Conservation (phyloP, 2,113 vertebrate species). For the Nannobrachium achirus region DNA sequence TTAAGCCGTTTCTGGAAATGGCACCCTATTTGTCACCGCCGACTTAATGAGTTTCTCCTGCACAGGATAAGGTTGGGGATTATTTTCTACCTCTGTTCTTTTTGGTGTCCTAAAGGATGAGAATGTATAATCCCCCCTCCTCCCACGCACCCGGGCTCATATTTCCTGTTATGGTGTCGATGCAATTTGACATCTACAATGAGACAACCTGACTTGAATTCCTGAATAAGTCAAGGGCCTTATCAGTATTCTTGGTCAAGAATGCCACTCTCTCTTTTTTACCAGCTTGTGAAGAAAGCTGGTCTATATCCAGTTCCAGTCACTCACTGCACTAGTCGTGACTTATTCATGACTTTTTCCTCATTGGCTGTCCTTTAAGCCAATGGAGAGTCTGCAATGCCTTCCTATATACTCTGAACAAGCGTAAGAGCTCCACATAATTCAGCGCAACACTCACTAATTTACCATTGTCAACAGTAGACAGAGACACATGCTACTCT, state of each 20-base stretch:
- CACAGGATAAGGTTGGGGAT: slow-evolving; percentile 61
- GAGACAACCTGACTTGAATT: slow-evolving; percentile 70
- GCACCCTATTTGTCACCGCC: slow-evolving; percentile 65
- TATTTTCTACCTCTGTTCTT: slow-evolving; percentile 66
- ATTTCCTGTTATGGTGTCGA: slow-evolving; percentile 61
- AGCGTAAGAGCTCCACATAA: no score
- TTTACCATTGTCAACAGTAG: no score
- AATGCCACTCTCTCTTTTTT: slow-evolving; percentile 38
- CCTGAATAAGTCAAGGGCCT: slow-evolving; percentile 55
- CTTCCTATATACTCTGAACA: no score
- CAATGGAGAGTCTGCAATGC: no score
- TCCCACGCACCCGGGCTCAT: slow-evolving; percentile 40
- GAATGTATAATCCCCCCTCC: slow-evolving; percentile 57
- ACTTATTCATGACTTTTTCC: not conserved
- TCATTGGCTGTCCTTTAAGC: slow-evolving; percentile 47
- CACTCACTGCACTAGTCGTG: no score
- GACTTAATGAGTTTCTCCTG: slow-evolving; percentile 68
- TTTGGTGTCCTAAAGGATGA: slow-evolving; percentile 50
- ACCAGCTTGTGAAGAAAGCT: no score
- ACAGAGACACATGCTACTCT: no score
- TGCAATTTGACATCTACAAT: slow-evolving; percentile 71
- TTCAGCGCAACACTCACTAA: no score
- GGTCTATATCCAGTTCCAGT: no score
- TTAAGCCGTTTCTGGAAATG: slow-evolving; percentile 58
- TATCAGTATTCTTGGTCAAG: slow-evolving; percentile 72